phyloP scores from a whole-genome alignment of 2,797 vertebrate genomes.

The Chelon auratus region DNA sequence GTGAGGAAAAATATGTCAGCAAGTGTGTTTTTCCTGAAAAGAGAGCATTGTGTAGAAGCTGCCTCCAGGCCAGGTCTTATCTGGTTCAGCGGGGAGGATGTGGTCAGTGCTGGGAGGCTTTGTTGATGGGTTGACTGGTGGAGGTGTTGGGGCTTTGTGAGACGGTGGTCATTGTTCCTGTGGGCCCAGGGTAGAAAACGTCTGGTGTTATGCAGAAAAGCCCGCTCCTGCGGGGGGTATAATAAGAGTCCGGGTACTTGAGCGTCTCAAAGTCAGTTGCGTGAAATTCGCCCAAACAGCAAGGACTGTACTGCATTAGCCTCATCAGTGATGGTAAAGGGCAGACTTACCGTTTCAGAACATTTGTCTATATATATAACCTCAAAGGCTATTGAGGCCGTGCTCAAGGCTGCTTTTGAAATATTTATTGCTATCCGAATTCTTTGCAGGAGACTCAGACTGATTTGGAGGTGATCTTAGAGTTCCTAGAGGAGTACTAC shows the following conservation, averaged over 20 bases:
- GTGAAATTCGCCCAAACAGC: conserved; percentile 40
- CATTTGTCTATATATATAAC: too few species aligned
- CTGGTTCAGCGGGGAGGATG: conserved; percentile 81
- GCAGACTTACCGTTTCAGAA: not conserved
- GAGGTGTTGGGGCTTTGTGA: conserved; percentile 70
- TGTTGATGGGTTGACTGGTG: conserved; percentile 74
- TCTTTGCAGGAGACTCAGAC: conserved; percentile 76
- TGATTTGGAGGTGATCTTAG: conserved; percentile 86
- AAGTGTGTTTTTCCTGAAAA: conserved; percentile 79
- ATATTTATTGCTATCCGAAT: conserved; percentile 42
- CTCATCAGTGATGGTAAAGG: conserved; percentile 73
- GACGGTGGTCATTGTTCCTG: conserved; percentile 79
- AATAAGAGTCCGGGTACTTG: conserved; percentile 58
- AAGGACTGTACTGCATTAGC: conserved; percentile 22
- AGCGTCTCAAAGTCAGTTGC: conserved; percentile 44
- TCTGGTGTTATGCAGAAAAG: conserved; percentile 54
- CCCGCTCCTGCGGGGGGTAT: conserved; percentile 57
- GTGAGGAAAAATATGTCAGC: conserved; percentile 77
- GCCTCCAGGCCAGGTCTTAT: conserved; percentile 77
- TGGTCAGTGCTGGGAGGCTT: conserved; percentile 78
- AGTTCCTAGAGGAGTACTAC: conserved; percentile 86
- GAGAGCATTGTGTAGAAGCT: conserved; percentile 44
- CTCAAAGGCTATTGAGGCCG: too few species aligned
- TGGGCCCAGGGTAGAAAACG: conserved; percentile 46
- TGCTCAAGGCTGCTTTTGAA: too few species aligned